These are phyloP conservation scores for Euzetes globulus DNA, from an alignment of 2,888 invertebrate species.

Conservation along the genomic window DNA sequence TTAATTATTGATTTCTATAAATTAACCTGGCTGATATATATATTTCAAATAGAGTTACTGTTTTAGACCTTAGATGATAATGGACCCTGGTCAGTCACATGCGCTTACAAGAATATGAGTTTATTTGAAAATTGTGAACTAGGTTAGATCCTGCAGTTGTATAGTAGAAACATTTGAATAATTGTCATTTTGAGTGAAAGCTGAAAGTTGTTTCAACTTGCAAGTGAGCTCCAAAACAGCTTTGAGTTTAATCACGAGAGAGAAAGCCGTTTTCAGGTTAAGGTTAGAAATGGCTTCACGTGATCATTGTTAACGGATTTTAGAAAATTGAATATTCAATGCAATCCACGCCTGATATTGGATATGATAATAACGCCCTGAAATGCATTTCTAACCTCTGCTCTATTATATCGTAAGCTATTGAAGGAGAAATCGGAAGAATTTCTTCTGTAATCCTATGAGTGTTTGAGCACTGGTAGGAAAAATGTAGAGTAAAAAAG, in stretches of 20 bases:
- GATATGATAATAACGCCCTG: constrained; percentile 21
- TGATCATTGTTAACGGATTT: constrained; percentile 1
- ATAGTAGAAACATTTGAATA: no score
- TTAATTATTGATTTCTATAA: no score
- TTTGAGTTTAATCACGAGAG: background rate
- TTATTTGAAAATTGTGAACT: no score
- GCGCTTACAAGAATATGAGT: no score
- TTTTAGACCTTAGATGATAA: no score
- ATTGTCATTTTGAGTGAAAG: no score
- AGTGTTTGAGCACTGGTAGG: background rate
- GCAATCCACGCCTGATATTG: constrained; percentile 26
- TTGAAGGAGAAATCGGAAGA: constrained; percentile 24
- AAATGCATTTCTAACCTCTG: background rate
- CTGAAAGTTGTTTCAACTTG: no score
- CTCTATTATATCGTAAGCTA: background rate
- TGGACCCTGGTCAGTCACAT: no score
- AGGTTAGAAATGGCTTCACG: constrained; percentile 16
- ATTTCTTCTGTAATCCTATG: constrained; percentile 26
- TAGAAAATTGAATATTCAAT: background rate
- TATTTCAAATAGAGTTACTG: no score
- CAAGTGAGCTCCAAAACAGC: background rate
- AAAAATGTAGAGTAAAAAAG: constrained; percentile 28
- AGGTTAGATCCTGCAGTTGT: no score
- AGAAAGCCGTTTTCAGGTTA: constrained; percentile 16
- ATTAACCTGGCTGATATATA: no score